These are phyloP conservation scores for Muscina levida DNA, from an alignment of 2,888 invertebrate genomes.

Conservation along the genomic window DNA sequence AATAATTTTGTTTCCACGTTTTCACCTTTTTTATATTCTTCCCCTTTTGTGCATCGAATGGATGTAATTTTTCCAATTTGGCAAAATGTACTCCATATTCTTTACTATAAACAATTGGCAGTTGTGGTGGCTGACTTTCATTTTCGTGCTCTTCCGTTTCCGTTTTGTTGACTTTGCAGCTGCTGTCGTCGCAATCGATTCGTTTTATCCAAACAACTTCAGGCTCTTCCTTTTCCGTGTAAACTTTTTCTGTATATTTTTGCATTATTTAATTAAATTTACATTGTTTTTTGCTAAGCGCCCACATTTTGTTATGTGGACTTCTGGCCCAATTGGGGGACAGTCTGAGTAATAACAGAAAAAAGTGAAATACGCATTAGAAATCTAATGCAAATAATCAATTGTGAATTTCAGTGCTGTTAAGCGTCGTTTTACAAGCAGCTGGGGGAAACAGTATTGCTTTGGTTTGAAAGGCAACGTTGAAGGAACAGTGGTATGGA, in stretches of 20 bases:
- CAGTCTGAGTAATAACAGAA: neutral
- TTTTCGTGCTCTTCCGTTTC: conserved; percentile 36
- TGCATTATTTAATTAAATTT: conserved; percentile 66
- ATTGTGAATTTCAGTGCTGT: too few relatives aligned
- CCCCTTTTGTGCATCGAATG: conserved; percentile 95
- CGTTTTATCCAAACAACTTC: conserved; percentile 70
- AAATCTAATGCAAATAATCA: too few relatives aligned
- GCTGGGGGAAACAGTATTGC: too few relatives aligned
- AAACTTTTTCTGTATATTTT: conserved; percentile 68
- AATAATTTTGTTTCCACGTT: too few relatives aligned
- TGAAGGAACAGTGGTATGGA: too few relatives aligned
- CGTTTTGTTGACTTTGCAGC: conserved; percentile 20
- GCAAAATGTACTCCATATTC: conserved; percentile 90
- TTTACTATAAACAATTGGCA: conserved; percentile 89
- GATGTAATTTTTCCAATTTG: conserved; percentile 91
- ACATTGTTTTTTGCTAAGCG: conserved; percentile 4
- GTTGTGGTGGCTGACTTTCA: conserved; percentile 44
- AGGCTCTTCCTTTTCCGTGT: conserved; percentile 66
- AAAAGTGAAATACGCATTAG: neutral
- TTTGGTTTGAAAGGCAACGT: too few relatives aligned
- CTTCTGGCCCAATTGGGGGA: too few relatives aligned
- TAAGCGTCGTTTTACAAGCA: too few relatives aligned
- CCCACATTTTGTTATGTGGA: neutral
- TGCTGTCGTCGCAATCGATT: conserved; percentile 38
- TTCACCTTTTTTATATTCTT: conserved; percentile 86